Evolutionary conservation across 2,888 invertebrate genomes (phyloP).

Genomic region (Patella ulyssiponensis): DNA sequence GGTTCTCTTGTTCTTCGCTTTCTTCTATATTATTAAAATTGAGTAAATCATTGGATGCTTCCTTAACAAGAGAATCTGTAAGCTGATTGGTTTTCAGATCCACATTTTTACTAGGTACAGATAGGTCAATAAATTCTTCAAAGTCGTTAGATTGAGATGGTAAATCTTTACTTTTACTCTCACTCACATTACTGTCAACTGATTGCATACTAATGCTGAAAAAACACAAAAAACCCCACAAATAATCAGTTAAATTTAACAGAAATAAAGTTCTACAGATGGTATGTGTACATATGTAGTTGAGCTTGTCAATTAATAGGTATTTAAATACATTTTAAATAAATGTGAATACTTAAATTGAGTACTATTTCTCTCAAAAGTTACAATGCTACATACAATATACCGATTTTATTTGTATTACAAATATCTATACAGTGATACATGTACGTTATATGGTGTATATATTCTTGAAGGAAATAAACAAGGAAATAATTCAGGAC

Average conservation of each 20-base stretch:
- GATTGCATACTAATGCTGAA: slow-evolving; percentile 42
- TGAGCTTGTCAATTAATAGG: too few relatives aligned
- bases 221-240: slow-evolving; percentile 1
- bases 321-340: too few relatives aligned
- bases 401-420: too few relatives aligned
- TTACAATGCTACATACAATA: too few relatives aligned
- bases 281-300: too few relatives aligned
- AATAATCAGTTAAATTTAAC: background rate
- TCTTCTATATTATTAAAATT: slow-evolving; percentile 55
- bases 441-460: too few relatives aligned
- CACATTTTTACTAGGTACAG: slow-evolving; percentile 50
- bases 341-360: too few relatives aligned
- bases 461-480: too few relatives aligned
- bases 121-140: slow-evolving; percentile 63
- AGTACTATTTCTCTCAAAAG: too few relatives aligned
- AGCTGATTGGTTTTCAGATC: slow-evolving; percentile 38
- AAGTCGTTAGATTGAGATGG: slow-evolving; percentile 40
- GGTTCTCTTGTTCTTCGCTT: slow-evolving; percentile 43
- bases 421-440: too few relatives aligned
- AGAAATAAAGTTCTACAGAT: too few relatives aligned
- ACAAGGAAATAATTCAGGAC: too few relatives aligned
- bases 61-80: slow-evolving; percentile 10
- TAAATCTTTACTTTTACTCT: slow-evolving; percentile 14
- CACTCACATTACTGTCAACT: slow-evolving; percentile 29
- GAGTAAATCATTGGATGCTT: slow-evolving; percentile 47